Conservation (phyloP, 2,113 vertebrate species). For the Potamarius usumacintae region DNA sequence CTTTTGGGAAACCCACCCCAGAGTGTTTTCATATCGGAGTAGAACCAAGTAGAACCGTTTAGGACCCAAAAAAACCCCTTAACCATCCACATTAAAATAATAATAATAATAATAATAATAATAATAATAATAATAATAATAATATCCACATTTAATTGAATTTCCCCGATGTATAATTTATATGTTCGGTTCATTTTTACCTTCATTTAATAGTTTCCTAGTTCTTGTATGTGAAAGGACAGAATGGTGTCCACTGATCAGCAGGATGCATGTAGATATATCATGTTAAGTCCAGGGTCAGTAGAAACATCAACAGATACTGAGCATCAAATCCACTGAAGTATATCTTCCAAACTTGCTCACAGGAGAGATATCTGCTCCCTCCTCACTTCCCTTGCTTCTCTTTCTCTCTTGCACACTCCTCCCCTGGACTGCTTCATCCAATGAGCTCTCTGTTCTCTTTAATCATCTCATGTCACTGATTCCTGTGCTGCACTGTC, state of each 20-base stretch:
- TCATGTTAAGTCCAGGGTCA: constrained; percentile 17
- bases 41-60: not conserved
- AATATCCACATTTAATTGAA: not conserved
- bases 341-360: constrained; percentile 18
- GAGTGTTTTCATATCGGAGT: not conserved
- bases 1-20: too few species aligned
- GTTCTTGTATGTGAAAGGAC: not conserved
- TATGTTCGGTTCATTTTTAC: constrained; percentile 22
- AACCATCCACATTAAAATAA: not conserved
- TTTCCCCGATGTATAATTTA: not conserved
- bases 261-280: not conserved
- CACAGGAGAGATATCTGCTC: not conserved
- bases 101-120: not conserved
- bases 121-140: too few species aligned
- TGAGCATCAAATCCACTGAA: not conserved
- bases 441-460: not conserved
- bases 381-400: not conserved
- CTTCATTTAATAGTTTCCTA: not conserved
- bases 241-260: not conserved
- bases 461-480: constrained; percentile 10
- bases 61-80: not conserved
- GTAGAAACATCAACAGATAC: not conserved
- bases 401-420: constrained; percentile 3
- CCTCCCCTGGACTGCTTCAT: constrained; percentile 10
- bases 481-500: constrained; percentile 14